Conservation (phyloP, 2,113 vertebrate species). For the Pterocles gutturalis region DNA sequence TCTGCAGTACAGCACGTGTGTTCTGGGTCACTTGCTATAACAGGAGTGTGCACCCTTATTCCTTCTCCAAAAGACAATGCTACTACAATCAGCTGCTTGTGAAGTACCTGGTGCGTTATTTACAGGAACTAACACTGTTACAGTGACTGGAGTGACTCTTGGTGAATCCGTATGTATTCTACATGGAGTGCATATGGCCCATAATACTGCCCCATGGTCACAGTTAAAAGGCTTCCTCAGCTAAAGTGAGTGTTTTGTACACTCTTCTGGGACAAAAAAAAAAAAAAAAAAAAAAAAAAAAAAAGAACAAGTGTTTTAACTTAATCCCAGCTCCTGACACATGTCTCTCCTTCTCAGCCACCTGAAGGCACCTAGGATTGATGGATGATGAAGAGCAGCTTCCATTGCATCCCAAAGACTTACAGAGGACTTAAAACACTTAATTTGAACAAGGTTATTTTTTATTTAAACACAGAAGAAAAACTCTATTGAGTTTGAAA, state of each 20-base stretch:
- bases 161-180: not conserved
- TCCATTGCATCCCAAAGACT: not conserved
- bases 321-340: not conserved
- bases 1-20: accelerated
- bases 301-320: not conserved
- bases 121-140: not conserved
- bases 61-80: not conserved
- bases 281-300: not conserved
- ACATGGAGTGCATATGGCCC: not conserved
- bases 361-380: accelerated
- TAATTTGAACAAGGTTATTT: not conserved
- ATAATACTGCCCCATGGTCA: not conserved
- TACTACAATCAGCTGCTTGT: not conserved
- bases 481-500: not conserved
- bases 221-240: not conserved
- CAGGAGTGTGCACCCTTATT: not conserved
- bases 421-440: accelerated
- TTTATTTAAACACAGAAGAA: not conserved
- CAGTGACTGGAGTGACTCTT: not conserved
- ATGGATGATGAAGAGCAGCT: not conserved
- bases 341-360: not conserved
- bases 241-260: not conserved
- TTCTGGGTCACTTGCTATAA: not conserved
- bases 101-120: not conserved
- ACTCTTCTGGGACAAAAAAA: not conserved